Evolutionary conservation across 2,797 vertebrate species (phyloP), one percentile per base, ranked within the genome.

Genomic region (Pogonophryne albipinna): DNA sequence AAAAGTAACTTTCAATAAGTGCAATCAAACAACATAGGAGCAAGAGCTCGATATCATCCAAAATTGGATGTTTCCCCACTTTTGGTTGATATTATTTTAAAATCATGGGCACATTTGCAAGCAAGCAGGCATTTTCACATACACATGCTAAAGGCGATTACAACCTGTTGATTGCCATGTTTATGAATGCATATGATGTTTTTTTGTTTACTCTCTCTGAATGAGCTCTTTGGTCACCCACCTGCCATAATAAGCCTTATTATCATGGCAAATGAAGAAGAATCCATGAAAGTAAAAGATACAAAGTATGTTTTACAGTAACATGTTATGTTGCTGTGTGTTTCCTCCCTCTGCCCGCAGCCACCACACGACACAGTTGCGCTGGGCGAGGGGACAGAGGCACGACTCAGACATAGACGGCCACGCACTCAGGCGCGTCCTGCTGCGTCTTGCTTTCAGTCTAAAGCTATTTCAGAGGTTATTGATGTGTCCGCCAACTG

Each of bases 401-500:
- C 76, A 55, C 69, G 69, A 79, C 76, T 81, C 78, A 75, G 84
- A 83, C 77, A 82, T 74, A 87, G 78, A 78, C 66, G 56, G 86
- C 85, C 86, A 87, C 80, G 72, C 88, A 92, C 83, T 90, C 85
- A 65, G 66, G 71, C 79, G 45, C 71, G 79, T 89, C 93, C 91
- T 23, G 84, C 93, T 88, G 93, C 52, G 89, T 86, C 84, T 83
- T 85, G 91, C 90, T 93, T 95, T 92, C 84, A 86, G 76, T 90
- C 88, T 56, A 9, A 63, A 91, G 93, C 91, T 95, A 94, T 95
- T 96, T 95, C 88, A 84, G 91, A 91, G 80, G 88, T 91, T 95
- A 95, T 96, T 91, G 94, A 95, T 89, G 78, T 89, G 87, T 92
- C 50, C 67, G 79, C 95, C 91, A 92, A 93, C 92, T 91, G 90